Percentiles rank a stretch among this genome's conserved stretches.
Conservation (phyloP, 2,888 invertebrate genomes). For the Caenorhabditis sp. region DNA sequence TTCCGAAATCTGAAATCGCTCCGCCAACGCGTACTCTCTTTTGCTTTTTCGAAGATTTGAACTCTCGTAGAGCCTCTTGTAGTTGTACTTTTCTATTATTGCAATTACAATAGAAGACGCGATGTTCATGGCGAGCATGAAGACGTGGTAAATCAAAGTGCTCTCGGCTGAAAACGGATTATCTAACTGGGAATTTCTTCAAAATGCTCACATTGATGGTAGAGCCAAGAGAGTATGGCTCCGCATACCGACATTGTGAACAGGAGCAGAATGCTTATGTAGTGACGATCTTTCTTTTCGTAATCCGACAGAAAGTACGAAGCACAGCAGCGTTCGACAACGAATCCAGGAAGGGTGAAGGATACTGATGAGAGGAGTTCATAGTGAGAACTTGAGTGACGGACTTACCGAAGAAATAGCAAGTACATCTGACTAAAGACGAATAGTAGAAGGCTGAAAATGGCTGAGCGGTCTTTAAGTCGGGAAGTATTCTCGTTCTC, state of each 20-base stretch:
- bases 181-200: background rate
- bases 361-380: constrained; percentile 37
- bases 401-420: constrained; percentile 49
- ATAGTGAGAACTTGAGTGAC: background rate
- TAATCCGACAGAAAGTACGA: constrained; percentile 56
- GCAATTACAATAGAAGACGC: constrained; percentile 25
- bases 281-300: constrained; percentile 47
- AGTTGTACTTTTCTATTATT: constrained; percentile 54
- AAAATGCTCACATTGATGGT: constrained; percentile 42
- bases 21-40: constrained; percentile 44
- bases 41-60: constrained; percentile 57
- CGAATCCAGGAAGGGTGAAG: constrained; percentile 44
- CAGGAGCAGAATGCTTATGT: constrained; percentile 31
- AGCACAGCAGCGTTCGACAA: constrained; percentile 53
- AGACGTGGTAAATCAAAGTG: constrained; percentile 31
- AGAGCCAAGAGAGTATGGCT: constrained; percentile 33
- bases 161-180: constrained; percentile 47
- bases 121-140: constrained; percentile 43
- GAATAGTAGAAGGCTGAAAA: constrained; percentile 54
- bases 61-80: constrained; percentile 44
- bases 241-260: constrained; percentile 10
- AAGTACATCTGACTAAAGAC: constrained; percentile 43
- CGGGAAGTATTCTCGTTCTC: background rate
- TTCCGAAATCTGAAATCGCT: constrained; percentile 57
- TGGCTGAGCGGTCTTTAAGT: background rate